Percentiles rank a stretch among this genome's conserved stretches.
These are phyloP conservation scores for Ceraclea dissimilis DNA, from an alignment of 2,888 invertebrate genomes.

Conservation along the genomic window DNA sequence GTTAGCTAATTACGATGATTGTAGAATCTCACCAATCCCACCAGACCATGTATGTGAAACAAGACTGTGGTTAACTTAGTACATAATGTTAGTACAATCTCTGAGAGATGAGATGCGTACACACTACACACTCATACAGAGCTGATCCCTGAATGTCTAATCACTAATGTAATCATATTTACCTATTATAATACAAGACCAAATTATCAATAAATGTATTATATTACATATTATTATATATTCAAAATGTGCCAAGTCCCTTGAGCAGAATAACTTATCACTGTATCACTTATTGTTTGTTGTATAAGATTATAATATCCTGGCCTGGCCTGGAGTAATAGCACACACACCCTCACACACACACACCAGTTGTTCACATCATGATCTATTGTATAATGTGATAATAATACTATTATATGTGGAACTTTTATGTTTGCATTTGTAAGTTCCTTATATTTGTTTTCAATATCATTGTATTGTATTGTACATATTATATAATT, in stretches of 20 bases:
- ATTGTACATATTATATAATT: not conserved
- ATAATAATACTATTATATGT: constrained; percentile 23
- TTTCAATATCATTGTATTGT: not conserved
- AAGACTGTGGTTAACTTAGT: constrained; percentile 9
- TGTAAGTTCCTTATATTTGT: constrained; percentile 25
- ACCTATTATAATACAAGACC: constrained; percentile 20
- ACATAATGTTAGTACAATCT: no score
- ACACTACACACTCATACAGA: no score
- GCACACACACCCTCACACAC: no score
- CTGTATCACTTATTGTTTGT: not conserved
- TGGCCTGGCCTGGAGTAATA: no score
- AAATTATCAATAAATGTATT: constrained; percentile 22
- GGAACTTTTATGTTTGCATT: constrained; percentile 26
- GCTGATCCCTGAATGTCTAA: constrained; percentile 4
- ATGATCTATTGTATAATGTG: not conserved
- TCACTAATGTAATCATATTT: constrained; percentile 6
- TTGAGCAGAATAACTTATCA: constrained; percentile 18
- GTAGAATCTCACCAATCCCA: constrained; percentile 27
- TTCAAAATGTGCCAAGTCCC: constrained; percentile 25
- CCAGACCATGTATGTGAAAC: constrained; percentile 25
- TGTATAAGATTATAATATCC: not conserved
- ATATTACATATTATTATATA: constrained; percentile 13
- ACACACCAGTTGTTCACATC: no score
- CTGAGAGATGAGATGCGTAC: no score
- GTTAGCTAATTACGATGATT: constrained; percentile 25